A percentile compares a stretch with the other conserved stretches of the same genome.
phyloP scores from a whole-genome alignment of 35 echinoderm and acorn worm species.

The Antedon bifida region DNA sequence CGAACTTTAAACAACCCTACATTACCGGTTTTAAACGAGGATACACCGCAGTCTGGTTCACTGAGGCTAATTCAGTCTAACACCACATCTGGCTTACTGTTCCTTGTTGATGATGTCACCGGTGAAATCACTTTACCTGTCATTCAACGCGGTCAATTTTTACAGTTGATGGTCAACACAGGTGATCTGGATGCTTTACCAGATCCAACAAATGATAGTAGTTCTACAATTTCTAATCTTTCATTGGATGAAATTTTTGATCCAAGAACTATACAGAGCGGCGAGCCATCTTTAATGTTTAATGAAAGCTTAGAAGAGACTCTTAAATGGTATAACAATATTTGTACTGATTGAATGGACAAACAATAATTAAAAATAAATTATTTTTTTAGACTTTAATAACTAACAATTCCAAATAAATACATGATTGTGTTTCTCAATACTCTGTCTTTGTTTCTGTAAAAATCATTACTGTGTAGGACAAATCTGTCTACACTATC shows the following conservation, averaged over 20 bases:
- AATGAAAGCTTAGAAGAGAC: neutral
- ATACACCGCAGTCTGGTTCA: neutral
- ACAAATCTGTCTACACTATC: too few species aligned
- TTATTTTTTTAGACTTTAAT: too few species aligned
- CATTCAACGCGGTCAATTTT: neutral
- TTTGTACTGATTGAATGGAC: neutral
- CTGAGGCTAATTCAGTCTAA: neutral
- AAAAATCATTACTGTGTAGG: too few species aligned
- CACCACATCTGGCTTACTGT: neutral
- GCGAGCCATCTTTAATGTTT: neutral
- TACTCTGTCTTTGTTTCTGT: too few species aligned
- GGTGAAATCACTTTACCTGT: neutral
- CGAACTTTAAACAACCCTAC: neutral
- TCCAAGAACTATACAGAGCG: neutral
- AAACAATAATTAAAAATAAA: too few species aligned
- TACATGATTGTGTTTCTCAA: too few species aligned
- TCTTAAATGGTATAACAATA: neutral
- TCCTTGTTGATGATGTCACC: neutral
- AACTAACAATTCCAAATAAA: too few species aligned
- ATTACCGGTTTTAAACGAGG: neutral
- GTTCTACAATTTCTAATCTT: neutral
- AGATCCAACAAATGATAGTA: neutral
- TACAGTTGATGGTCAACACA: neutral
- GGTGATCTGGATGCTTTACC: neutral
- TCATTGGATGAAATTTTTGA: neutral